Percentiles rank a stretch among this genome's conserved stretches.
Conservation (phyloP, 2,888 invertebrate genomes). For the Tetramorium bicarinatum region DNA sequence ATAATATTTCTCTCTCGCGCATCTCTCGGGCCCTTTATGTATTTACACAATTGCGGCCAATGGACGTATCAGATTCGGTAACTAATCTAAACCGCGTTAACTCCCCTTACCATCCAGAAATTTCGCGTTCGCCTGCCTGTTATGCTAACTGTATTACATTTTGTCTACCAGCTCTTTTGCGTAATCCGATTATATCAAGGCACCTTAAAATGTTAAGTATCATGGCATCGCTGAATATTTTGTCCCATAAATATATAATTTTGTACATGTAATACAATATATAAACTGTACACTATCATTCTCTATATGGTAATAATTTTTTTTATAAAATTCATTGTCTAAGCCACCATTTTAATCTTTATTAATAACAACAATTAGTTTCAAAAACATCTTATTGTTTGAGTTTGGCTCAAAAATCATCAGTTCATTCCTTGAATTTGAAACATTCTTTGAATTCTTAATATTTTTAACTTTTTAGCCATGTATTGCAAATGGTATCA, state of each 20-base stretch:
- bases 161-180: neutral
- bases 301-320: neutral
- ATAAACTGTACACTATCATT: neutral
- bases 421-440: neutral
- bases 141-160: conserved; percentile 4
- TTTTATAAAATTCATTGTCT: neutral
- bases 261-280: neutral
- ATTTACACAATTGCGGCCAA: conserved; percentile 54
- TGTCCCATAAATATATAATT: neutral
- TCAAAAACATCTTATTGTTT: neutral
- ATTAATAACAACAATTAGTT: neutral
- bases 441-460: neutral
- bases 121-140: conserved; percentile 19
- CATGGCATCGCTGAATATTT: neutral
- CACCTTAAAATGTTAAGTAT: neutral
- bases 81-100: conserved; percentile 53
- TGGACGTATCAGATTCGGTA: conserved; percentile 52
- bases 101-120: neutral
- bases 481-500: neutral
- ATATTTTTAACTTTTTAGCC: neutral
- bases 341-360: neutral
- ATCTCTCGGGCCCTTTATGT: conserved; percentile 35
- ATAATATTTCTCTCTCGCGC: conserved; percentile 63
- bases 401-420: neutral
- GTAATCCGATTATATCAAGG: neutral